Percentiles rank a stretch among this genome's conserved stretches.
These are phyloP conservation scores for Ellobium chinense DNA, from an alignment of 2,888 invertebrate genomes.

Conservation along the genomic window DNA sequence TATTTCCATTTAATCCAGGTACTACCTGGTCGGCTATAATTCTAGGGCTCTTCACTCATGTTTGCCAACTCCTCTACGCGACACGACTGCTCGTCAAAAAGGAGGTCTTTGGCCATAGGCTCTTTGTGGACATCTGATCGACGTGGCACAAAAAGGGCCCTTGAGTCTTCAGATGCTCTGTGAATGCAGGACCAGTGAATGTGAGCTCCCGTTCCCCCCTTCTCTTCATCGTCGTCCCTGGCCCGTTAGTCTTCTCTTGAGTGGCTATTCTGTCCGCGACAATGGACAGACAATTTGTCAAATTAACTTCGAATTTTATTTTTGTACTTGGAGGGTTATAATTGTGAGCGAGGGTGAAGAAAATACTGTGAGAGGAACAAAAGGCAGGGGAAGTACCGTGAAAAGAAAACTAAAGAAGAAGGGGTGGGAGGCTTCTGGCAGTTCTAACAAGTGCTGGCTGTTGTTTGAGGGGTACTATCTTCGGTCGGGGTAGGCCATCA, in stretches of 20 bases:
- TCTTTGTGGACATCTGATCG: slow-evolving; percentile 8
- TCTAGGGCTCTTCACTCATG: slow-evolving; percentile 27
- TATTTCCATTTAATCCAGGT: slow-evolving; percentile 10
- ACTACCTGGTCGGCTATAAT: neutral
- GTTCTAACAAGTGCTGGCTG: neutral
- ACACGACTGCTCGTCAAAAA: neutral
- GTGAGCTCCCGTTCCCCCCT: neutral
- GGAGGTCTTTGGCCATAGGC: slow-evolving; percentile 9
- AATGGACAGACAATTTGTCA: slow-evolving; percentile 43
- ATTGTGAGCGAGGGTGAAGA: slow-evolving; percentile 12
- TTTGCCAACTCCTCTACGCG: slow-evolving; percentile 14
- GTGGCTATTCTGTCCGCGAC: slow-evolving; percentile 14
- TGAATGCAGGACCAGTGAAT: slow-evolving; percentile 6
- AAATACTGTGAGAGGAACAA: slow-evolving; percentile 16
- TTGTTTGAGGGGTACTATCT: neutral
- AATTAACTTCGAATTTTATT: slow-evolving; percentile 45
- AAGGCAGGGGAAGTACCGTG: neutral
- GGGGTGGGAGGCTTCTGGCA: neutral
- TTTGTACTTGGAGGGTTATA: slow-evolving; percentile 15
- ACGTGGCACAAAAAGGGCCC: slow-evolving; percentile 1
- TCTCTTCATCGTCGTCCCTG: neutral
- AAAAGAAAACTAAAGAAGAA: neutral
- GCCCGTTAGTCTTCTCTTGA: slow-evolving; percentile 38
- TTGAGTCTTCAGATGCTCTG: neutral
- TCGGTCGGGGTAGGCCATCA: neutral